Base-by-base conservation (phyloP, 2,797 vertebrate species). In the Poeciliopsis paucimaculata region DNA sequence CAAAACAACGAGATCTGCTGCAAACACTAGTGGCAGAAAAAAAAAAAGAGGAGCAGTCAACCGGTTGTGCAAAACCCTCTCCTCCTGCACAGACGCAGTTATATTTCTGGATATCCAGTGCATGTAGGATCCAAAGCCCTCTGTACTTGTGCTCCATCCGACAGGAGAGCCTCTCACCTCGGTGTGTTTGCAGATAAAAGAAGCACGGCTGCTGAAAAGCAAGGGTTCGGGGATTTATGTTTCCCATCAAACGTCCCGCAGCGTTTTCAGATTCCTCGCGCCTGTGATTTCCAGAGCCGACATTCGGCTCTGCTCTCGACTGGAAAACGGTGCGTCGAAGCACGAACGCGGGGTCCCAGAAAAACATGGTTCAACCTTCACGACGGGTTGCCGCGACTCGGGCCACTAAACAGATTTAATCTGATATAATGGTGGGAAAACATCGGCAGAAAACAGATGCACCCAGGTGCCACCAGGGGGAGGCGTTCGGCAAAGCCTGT, bases 281-380 rank as follows among this genome's bases (percentile, higher is more conserved):
- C 78, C 57, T 72, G 60, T 64, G 82, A 72, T 78, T 73, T 74
- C 43, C 71, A 81, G 60, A 87, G 86, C 85, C 83, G 73, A 86
- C 83, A 18, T 45, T 20, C 51, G 2, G 60, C 73, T 66, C 43
- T 70, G 45, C 60, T 77, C 49, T 84, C 36, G 11, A 13, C 53
- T 80, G 77, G 74, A 77, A 34, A 85, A 45, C 46, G 55, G 51
- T 0, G 10, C 0, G 55, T 55, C 15, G 2, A 9, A 2, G 62
- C 78, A 16, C 76, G 49, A 66, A 83, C 46, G 16, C 76, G 0
- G 12, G 1, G 26, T 39, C 53, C 46, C 60, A 28, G 28, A 41
- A 72, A 47, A 62, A 12, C 20, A 43, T 47, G 55, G 71, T 82
- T 85, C 79, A 51, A 82, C 74, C 82, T 82, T 89, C 77, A 84